Evolutionary conservation across 2,797 vertebrate genomes (phyloP), one percentile per base, ranked within the genome.

Genomic region (Cynopterus sphinx): DNA sequence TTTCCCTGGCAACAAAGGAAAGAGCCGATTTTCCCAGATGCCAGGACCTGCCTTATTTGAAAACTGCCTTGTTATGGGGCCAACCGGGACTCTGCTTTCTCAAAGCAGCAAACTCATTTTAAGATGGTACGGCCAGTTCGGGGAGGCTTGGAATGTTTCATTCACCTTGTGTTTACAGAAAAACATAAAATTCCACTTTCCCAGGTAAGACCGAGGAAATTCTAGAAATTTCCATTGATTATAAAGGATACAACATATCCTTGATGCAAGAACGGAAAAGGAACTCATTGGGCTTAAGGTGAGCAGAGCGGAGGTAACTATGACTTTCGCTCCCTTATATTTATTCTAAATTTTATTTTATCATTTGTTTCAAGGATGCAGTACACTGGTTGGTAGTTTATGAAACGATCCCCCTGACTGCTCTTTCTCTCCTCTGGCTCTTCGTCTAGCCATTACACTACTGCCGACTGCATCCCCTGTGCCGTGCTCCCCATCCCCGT

Each of bases 1-100:
- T 90, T 93, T 94, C 74, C 93, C 87, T 86, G 87, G 90, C 68
- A 95, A 97, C 93, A 46, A 74, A 91, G 59, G 68, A 68, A 83
- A 83, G 36, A 68, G 85, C 55, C n/a, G 15, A 63, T 46, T 39
- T 73, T 73, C 43, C 46, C 87, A 43, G 67, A 90, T 57, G 61
- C 81, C 73, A 89, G 92, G 91, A 67, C 91, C 78, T 61, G 51
- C 39, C 79, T 85, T 51, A 51, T 53, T 41, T 90, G 90, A 88
- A 94, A 85, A 88, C 5, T 51, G 43, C 71, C 86, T 92, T 79
- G 74, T 67, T 46, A 49, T 17, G 15, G n/a, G 28, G 61, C 31
- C 91, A 81, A 17, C 0, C 17, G 43, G 82, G 70, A 63, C 26
- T 17, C 26, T 1, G 33, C 41, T 17, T 89, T 89, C 71, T 51